Conservation (phyloP, 2,113 vertebrate species). For the Terrapene triunguis region DNA sequence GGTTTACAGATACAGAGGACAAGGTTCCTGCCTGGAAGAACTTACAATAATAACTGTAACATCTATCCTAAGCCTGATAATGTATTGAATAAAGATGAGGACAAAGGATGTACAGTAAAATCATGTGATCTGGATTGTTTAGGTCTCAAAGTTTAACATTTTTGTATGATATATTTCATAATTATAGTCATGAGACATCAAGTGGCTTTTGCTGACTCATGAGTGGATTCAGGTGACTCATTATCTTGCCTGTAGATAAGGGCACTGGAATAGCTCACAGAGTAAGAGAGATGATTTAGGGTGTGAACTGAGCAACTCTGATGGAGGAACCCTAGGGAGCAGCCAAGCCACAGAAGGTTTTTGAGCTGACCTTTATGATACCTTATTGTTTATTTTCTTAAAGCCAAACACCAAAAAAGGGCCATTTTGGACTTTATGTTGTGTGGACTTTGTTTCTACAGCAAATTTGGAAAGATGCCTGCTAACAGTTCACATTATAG, state of each 20-base stretch:
- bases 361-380: neutral
- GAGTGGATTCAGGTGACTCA: neutral
- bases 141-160: neutral
- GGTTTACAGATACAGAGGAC: neutral
- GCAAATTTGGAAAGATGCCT: neutral
- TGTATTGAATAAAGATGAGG: neutral
- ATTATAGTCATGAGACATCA: neutral
- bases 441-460: neutral
- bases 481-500: neutral
- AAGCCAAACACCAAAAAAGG: neutral
- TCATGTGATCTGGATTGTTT: neutral
- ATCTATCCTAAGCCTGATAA: neutral
- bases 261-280: neutral
- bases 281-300: neutral
- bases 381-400: neutral
- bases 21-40: neutral
- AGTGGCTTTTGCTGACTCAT: neutral
- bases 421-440: neutral
- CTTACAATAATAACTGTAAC: neutral
- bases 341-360: neutral
- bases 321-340: rapidly evolving
- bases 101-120: neutral
- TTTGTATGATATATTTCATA: neutral
- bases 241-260: neutral
- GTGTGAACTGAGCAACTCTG: neutral